Evolutionary conservation across 2,888 invertebrate species (phyloP), one percentile per base, ranked within the genome.

Genomic region (Asteroscopus sphinx): DNA sequence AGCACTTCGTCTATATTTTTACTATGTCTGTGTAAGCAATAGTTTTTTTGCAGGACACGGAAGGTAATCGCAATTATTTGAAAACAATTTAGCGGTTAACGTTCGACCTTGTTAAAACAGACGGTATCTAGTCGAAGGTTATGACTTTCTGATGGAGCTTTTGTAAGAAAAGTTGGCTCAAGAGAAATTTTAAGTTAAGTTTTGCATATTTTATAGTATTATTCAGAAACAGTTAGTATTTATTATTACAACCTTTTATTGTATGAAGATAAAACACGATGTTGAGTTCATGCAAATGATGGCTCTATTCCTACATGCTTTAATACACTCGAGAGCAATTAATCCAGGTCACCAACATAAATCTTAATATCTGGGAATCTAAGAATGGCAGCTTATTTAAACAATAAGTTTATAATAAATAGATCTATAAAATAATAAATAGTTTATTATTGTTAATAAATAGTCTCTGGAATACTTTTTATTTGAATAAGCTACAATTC

Each of bases 41-140:
- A 39, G 48, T 75, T 75, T 74, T 62, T 67, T 74, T 63, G 51
- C 42, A 35, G 28, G 25, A 57, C 26, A 42, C 72, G 68, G 73
- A 74, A 74, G 61, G 42, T 35, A 33, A 54, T 53, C 40, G 33
- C 49, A 53, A 48, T 64, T 21, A 54, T 46, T 55, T 48, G 41
- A 51, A 33, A 64, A 45, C 51, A 40, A 56, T 57, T 65, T 40
- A 60, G 30, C 56, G 37, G 54, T 45, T 39, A 56, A 47, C 30
- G 53, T 48, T 41, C 49, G 57, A 64, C 76, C 76, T 72, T 72
- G 67, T 41, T 39, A n/a, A 30, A 54, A 65, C 21, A 28, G 42
- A 52, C n/a, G 33, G 32, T 25, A 54, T n/a, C n/a, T n/a, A n/a
- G 36, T 54, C 28, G 35, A 56, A 57, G 52, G 40, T 52, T 40